A percentile compares a stretch with the other conserved stretches of the same genome.
Evolutionary conservation across 2,888 invertebrate genomes (phyloP).

Genomic region (Punctoribates punctum): DNA sequence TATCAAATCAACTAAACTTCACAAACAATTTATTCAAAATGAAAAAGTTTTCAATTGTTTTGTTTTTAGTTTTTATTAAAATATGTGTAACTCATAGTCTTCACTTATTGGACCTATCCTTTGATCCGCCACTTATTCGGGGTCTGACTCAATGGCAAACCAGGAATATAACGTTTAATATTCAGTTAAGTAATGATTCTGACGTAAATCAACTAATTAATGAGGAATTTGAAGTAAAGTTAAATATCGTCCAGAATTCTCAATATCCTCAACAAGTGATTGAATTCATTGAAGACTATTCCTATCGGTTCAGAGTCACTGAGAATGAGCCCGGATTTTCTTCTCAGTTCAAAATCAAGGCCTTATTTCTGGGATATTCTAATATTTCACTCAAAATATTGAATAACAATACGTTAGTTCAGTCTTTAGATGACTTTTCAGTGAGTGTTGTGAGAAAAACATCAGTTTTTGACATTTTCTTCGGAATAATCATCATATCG

Average conservation of each 20-base stretch:
- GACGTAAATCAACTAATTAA: not conserved
- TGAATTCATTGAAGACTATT: not conserved
- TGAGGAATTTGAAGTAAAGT: not conserved
- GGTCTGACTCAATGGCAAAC: slow-evolving; percentile 8
- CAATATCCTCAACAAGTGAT: not conserved
- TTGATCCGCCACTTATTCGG: slow-evolving; percentile 22
- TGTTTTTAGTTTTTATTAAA: not conserved
- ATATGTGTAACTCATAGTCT: not conserved
- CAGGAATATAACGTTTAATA: not conserved
- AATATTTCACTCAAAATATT: slow-evolving; percentile 41
- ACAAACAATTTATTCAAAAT: not conserved
- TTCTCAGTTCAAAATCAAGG: slow-evolving; percentile 53
- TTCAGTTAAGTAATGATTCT: not conserved
- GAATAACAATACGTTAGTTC: not conserved
- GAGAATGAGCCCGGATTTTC: not conserved
- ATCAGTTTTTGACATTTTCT: slow-evolving; percentile 48
- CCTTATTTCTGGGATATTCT: slow-evolving; percentile 44
- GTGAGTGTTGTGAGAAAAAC: slow-evolving; percentile 44
- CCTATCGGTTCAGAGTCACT: not conserved
- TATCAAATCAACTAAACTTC: too few relatives aligned
- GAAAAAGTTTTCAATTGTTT: not conserved
- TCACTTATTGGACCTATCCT: not conserved
- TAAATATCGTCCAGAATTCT: not conserved
- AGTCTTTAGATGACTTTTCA: slow-evolving; percentile 25
- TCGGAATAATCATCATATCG: slow-evolving; percentile 52